Base-by-base conservation (phyloP, 2,888 invertebrate genomes). In the Perdita meconis region DNA sequence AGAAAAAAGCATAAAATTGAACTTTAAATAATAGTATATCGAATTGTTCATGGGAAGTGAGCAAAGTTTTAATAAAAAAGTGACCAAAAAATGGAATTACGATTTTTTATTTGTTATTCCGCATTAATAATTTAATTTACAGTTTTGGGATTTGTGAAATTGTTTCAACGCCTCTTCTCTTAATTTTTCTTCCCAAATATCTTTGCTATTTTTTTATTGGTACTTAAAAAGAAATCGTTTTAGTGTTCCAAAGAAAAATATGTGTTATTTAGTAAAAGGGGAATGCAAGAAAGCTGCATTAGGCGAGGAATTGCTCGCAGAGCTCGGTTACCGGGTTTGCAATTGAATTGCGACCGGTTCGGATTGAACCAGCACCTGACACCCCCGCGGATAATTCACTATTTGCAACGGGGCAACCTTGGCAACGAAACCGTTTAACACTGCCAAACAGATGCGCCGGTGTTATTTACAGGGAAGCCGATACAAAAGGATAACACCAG, bases 361-460 rank as follows among this genome's bases (percentile, higher is more conserved):
- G 80, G 86, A 88, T 89, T 86, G 87, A 86, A 89, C 83, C 85
- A 81, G 86, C 90, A 90, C 90, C 90, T 90, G 90, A 85, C 84
- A 87, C 89, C 88, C 47, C 78, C 75, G 85, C 83, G 79, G 87
- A 87, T 90, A 87, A 88, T 88, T 86, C 80, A 83, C 83, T 88
- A 89, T 88, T 78, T 81, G 85, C 85, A 76, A 87, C 83, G 83
- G 47, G 83, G 78, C 83, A 86, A 87, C 86, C 83, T 79, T 80
- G 73, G 64, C 61, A 78, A 77, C 68, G 66, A 69, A 60, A 61
- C 61, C 82, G 66, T 77, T 84, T 79, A 84, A 82, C 84, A 57
- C 71, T 61, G 68, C 66, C 71, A 76, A 75, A 73, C 83, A 77
- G 71, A 64, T 72, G 74, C 50, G 80, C 50, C 69, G 55, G 26